These are phyloP conservation scores for Scatophagus argus DNA, from an alignment of 2,113 vertebrate genomes.

Conservation along the genomic window DNA sequence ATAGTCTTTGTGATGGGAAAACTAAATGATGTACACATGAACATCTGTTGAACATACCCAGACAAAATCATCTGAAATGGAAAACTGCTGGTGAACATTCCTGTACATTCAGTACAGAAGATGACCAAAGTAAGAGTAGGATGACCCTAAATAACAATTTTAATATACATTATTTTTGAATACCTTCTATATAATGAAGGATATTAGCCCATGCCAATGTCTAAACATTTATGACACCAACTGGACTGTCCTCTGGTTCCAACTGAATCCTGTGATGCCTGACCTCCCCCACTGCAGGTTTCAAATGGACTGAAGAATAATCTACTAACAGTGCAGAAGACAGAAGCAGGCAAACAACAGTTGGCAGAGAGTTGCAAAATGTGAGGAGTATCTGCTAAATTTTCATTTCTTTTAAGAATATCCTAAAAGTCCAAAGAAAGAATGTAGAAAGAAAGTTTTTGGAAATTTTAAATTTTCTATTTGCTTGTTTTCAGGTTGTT, in stretches of 20 bases:
- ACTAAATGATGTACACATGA: slow-evolving; percentile 30
- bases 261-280: background rate
- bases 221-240: slow-evolving; percentile 12
- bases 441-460: background rate
- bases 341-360: background rate
- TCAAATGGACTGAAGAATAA: background rate
- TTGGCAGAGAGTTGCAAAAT: slow-evolving; percentile 8
- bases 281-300: background rate
- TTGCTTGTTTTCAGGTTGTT: background rate
- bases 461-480: background rate
- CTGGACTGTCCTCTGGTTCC: background rate
- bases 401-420: background rate
- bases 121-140: background rate
- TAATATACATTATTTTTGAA: background rate
- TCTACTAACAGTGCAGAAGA: background rate
- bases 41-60: slow-evolving; percentile 43
- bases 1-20: slow-evolving; percentile 48
- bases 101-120: slow-evolving; percentile 31
- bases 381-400: background rate
- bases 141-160: background rate
- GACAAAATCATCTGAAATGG: slow-evolving; percentile 32
- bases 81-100: slow-evolving; percentile 63
- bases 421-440: background rate
- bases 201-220: slow-evolving; percentile 35
- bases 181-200: background rate